Evolutionary conservation across 2,797 vertebrate species (phyloP).

Genomic region (Trematomus bernacchii): DNA sequence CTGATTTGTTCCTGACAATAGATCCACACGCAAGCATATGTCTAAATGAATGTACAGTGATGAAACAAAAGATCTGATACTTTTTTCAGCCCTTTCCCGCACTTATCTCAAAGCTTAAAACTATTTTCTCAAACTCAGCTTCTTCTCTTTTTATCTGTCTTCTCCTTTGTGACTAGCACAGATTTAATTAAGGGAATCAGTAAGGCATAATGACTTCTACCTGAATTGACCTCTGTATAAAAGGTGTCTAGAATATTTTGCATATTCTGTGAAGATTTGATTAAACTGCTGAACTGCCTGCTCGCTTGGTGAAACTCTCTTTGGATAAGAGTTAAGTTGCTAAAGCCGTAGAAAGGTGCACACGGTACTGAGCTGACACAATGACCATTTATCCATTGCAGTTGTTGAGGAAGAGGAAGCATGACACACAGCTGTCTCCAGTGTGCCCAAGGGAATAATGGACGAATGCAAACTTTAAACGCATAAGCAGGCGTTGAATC

Average conservation of each 20-base stretch:
- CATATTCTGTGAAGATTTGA: conserved; percentile 56
- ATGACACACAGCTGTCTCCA: conserved; percentile 49
- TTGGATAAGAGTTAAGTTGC: conserved; percentile 25
- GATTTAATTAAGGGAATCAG: conserved; percentile 73
- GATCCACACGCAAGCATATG: conserved; percentile 10
- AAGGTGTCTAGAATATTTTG: conserved; percentile 53
- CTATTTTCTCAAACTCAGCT: conserved; percentile 53
- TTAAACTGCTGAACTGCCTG: conserved; percentile 42
- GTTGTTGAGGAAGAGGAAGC: conserved; percentile 37
- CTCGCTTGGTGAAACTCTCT: conserved; percentile 27
- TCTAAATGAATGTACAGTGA: conserved; percentile 34
- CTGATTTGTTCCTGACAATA: conserved; percentile 36
- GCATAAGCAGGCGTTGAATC: conserved; percentile 38
- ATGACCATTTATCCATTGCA: conserved; percentile 30
- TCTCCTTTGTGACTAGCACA: conserved; percentile 47
- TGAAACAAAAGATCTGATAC: conserved; percentile 33
- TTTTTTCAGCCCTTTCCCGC: conserved; percentile 8
- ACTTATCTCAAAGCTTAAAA: conserved; percentile 58
- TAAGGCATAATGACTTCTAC: conserved; percentile 61
- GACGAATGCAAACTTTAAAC: conserved; percentile 33
- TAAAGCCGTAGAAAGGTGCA: conserved; percentile 11
- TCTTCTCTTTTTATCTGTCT: conserved; percentile 52
- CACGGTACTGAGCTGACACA: conserved; percentile 20
- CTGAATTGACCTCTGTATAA: conserved; percentile 51
- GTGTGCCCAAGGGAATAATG: conserved; percentile 47